phyloP scores from a whole-genome alignment of 2,113 vertebrate species.

The Chinchilla lanigera region DNA sequence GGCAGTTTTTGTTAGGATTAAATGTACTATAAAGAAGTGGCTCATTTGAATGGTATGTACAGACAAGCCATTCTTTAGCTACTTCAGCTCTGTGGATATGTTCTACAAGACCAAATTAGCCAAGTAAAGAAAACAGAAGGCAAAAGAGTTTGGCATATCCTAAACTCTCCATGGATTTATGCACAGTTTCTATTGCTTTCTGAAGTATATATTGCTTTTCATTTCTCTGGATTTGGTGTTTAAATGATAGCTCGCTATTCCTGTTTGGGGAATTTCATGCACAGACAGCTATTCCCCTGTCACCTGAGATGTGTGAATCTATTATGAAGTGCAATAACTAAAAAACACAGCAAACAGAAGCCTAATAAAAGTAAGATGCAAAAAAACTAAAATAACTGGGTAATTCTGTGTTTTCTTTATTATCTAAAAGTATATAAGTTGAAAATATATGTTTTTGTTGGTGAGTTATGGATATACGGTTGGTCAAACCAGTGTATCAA shows the following conservation, averaged over 20 bases:
- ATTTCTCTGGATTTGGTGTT: slow-evolving; percentile 46
- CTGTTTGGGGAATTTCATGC: slow-evolving; percentile 16
- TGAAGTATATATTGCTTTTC: slow-evolving; percentile 65
- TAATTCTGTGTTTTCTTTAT: neutral
- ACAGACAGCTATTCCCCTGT: slow-evolving; percentile 31
- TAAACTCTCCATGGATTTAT: slow-evolving; percentile 21
- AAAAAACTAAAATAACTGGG: neutral
- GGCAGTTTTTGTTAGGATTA: slow-evolving; percentile 28
- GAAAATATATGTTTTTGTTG: slow-evolving; percentile 2
- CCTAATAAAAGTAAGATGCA: slow-evolving; percentile 26
- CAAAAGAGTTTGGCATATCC: neutral
- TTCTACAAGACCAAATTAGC: slow-evolving; percentile 35
- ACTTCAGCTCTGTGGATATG: neutral
- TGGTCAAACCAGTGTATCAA: neutral
- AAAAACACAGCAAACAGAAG: neutral
- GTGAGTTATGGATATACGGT: neutral
- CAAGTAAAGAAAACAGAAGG: neutral
- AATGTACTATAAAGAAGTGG: neutral
- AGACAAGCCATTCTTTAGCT: neutral
- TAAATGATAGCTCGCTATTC: slow-evolving; percentile 47
- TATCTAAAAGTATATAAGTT: neutral
- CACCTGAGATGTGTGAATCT: slow-evolving; percentile 1
- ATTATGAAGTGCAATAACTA: slow-evolving; percentile 12
- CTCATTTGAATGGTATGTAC: neutral
- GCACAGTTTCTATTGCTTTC: neutral